Conservation (phyloP, 1,140 invertebrate species). For the Rhizoglyphus robini region DNA sequence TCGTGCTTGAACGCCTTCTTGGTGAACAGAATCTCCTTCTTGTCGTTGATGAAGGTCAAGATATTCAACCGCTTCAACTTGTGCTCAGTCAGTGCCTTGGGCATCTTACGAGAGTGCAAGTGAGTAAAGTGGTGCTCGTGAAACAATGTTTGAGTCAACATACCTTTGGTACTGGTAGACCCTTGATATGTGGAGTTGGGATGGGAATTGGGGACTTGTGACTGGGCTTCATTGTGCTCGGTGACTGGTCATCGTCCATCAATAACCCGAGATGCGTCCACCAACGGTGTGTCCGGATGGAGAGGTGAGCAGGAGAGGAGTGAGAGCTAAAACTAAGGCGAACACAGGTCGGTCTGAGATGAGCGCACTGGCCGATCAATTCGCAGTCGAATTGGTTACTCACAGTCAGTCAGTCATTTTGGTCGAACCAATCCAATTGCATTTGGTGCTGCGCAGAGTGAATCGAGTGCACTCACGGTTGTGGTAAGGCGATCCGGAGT, state of each 20-base stretch:
- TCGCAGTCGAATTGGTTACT: background rate
- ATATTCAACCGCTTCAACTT: slow-evolving; percentile 5
- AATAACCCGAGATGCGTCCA: background rate
- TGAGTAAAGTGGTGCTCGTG: too few relatives aligned
- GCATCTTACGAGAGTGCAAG: background rate
- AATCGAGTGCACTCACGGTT: background rate
- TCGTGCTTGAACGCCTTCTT: background rate
- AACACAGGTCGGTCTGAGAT: background rate
- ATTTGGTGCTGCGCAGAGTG: background rate
- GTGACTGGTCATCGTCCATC: background rate
- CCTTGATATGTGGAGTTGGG: background rate
- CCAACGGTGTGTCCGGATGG: background rate
- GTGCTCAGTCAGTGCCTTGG: background rate
- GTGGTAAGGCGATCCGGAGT: background rate
- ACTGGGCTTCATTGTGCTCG: background rate
- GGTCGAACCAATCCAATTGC: background rate
- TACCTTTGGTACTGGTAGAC: background rate
- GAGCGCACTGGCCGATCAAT: too few relatives aligned
- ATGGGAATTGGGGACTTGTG: background rate
- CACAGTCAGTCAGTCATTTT: background rate
- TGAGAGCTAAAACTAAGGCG: background rate
- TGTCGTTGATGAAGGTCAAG: slow-evolving; percentile 2
- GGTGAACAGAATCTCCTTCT: slow-evolving; percentile 11
- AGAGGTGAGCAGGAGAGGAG: background rate
- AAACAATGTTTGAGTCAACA: too few relatives aligned